phyloP scores from a whole-genome alignment of 2,888 invertebrate species.

The Ceratothoa steindachneri region DNA sequence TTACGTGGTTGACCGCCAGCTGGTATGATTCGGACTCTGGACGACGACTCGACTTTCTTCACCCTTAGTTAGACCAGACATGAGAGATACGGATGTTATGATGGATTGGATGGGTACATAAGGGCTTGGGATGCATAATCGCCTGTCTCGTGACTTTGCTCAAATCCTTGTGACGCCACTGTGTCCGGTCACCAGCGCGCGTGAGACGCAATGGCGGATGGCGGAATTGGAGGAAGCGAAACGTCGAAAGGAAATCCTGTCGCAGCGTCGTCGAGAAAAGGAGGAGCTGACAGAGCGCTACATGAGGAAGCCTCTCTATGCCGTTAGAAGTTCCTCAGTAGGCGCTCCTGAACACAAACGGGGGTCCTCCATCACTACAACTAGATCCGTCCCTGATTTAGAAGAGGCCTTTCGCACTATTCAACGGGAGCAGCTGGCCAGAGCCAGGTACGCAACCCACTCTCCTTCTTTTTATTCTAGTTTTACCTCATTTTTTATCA shows the following conservation, averaged over 20 bases:
- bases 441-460: not conserved
- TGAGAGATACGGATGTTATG: too few relatives aligned
- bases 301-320: slow-evolving; percentile 1
- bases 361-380: not conserved
- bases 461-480: too few relatives aligned
- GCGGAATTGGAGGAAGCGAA: slow-evolving; percentile 16
- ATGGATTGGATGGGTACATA: too few relatives aligned
- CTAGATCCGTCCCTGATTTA: slow-evolving; percentile 28
- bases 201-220: not conserved
- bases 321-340: not conserved
- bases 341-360: not conserved
- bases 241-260: not conserved
- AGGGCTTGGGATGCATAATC: too few relatives aligned
- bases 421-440: slow-evolving; percentile 19
- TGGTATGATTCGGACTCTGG: too few relatives aligned
- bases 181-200: too few relatives aligned
- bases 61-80: too few relatives aligned
- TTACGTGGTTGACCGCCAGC: too few relatives aligned
- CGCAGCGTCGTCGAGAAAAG: not conserved
- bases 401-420: slow-evolving; percentile 27
- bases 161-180: too few relatives aligned
- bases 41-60: too few relatives aligned
- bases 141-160: too few relatives aligned
- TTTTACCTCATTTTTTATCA: too few relatives aligned
- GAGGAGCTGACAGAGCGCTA: slow-evolving; percentile 1